Conservation (phyloP, 2,888 invertebrate species). For the Hermaeophaga mercurialis region DNA sequence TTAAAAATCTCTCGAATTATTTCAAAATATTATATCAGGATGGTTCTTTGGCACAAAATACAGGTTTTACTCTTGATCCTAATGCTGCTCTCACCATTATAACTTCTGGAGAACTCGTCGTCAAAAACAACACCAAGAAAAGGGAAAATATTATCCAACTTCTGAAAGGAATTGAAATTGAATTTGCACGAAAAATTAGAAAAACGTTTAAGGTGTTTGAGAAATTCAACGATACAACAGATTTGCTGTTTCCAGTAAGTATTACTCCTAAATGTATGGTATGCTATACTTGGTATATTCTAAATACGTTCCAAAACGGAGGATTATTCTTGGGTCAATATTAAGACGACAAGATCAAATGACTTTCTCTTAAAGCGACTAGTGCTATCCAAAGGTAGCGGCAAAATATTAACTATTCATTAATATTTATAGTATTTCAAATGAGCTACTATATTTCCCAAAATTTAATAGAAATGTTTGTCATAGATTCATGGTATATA, state of each 20-base stretch:
- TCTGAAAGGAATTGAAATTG: constrained; percentile 47
- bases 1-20: constrained; percentile 32
- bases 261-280: too few relatives aligned
- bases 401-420: too few relatives aligned
- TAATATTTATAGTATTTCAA: too few relatives aligned
- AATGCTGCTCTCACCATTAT: constrained; percentile 64
- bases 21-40: constrained; percentile 67
- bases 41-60: constrained; percentile 60
- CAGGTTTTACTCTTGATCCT: constrained; percentile 61
- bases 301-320: too few relatives aligned
- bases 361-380: too few relatives aligned
- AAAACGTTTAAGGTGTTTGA: constrained; percentile 64
- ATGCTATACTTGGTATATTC: too few relatives aligned
- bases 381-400: too few relatives aligned
- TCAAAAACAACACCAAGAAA: constrained; percentile 53
- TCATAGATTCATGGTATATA: too few relatives aligned
- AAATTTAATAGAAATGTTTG: too few relatives aligned
- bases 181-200: constrained; percentile 53
- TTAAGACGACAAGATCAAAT: too few relatives aligned
- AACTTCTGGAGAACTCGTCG: constrained; percentile 67
- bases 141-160: constrained; percentile 44
- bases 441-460: too few relatives aligned
- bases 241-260: constrained; percentile 66
- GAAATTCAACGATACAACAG: constrained; percentile 59
- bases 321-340: too few relatives aligned